Percentiles rank a stretch among this genome's conserved stretches.
Evolutionary conservation across 2,888 invertebrate species (phyloP).

Genomic region (Synergus japonicus): DNA sequence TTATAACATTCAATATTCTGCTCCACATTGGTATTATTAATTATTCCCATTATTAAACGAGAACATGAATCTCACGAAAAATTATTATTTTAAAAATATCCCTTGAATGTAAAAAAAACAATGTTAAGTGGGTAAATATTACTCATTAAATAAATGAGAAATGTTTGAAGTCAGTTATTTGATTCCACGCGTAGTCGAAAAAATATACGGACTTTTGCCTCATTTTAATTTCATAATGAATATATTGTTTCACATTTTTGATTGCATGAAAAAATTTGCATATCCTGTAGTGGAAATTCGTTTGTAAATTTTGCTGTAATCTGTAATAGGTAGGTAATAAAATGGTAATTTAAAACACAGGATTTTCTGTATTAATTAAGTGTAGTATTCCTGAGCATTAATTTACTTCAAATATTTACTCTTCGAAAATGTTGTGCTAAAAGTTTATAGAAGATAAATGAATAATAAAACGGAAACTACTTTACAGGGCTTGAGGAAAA

Average conservation of each 20-base stretch:
- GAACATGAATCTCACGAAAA: background rate
- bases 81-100: background rate
- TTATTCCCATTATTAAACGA: background rate
- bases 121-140: no score
- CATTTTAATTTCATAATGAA: no score
- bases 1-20: conserved; percentile 9
- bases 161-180: no score
- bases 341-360: background rate
- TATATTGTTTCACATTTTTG: no score
- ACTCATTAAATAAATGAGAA: no score
- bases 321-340: background rate
- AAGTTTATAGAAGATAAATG: background rate
- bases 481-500: background rate
- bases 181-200: no score
- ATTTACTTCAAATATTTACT: conserved; percentile 21
- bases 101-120: background rate
- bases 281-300: no score
- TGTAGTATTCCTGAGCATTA: background rate
- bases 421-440: background rate
- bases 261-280: background rate
- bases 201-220: no score
- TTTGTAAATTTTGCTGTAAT: no score
- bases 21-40: background rate
- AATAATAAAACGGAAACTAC: conserved; percentile 20
- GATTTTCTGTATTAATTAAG: background rate